Base-by-base conservation (phyloP, 2,888 invertebrate genomes). In the Xylota sylvarum region DNA sequence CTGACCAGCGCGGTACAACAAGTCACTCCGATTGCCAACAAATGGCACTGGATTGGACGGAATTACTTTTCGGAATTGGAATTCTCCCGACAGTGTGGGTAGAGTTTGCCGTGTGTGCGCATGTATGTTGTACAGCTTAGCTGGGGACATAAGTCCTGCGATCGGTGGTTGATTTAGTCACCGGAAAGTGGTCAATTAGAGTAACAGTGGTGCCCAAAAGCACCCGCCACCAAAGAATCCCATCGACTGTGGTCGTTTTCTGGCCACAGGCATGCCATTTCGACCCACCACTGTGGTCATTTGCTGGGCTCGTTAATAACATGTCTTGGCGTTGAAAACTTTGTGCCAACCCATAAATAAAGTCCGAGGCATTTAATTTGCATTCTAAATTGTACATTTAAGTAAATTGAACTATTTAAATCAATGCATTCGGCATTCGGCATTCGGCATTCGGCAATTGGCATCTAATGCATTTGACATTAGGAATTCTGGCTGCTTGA, bases 391-490 rank as follows among this genome's bases (percentile, higher is more conserved):
- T 77, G 86, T 62, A 78, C 82, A 86, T 82, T 86, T 82, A 82
- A 77, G 86, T 86, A 82, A 86, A 86, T 82, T 86, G 77, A 86
- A 82, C 86, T 82, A 86, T 86, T 86, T 86, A 77, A 86, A 82
- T 86, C 86, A 86, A 86, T 86, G 67, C 73, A 48, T 58, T 76
- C 9, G 65, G 55, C 23, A 27, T 55, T 74, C 43, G 43, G 64
- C 19, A 56, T 40, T 69, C 5, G 67, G 19, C 17, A 80, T 69
- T 74, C 77, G 76, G 72, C 85, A 85, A 65, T 72, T 58, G 58
- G 52, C 23, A 23, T 23, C 23, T 23, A 65, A 55, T 52, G 7
- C 37, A 7, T 9, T 37, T 3, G 37, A 7, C 12, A 32, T 65
- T 12, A n/a, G n/a, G 40, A 40, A 35, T 35, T 35, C 35, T 35